These are phyloP conservation scores for Heliconius himera DNA, from an alignment of 1,140 invertebrate species.

Conservation along the genomic window DNA sequence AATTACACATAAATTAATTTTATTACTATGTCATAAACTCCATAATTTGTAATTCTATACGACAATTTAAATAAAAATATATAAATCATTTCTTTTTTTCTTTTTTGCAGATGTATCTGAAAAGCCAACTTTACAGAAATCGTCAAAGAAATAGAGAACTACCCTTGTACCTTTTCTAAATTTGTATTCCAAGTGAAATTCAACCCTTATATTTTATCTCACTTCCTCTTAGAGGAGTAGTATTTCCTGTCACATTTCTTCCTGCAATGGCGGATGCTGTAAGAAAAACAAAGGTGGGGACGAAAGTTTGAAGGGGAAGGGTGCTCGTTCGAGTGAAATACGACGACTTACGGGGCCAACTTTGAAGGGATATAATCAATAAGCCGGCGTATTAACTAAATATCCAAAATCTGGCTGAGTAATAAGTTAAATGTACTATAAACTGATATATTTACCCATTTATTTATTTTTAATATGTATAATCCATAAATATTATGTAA, in stretches of 20 bases:
- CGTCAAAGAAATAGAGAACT: not conserved
- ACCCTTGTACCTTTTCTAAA: slow-evolving; percentile 43
- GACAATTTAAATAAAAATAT: not conserved
- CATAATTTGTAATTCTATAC: not conserved
- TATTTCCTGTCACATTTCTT: slow-evolving; percentile 37
- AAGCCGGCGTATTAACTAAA: slow-evolving; percentile 16
- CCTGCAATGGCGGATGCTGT: slow-evolving; percentile 67
- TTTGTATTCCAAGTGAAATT: slow-evolving; percentile 49
- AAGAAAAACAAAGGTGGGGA: slow-evolving; percentile 40
- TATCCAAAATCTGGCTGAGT: not conserved
- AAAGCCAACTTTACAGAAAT: not conserved
- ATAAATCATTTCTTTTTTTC: not conserved
- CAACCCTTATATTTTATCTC: slow-evolving; percentile 42
- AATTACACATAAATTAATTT: slow-evolving; percentile 28
- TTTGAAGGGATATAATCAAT: slow-evolving; percentile 44
- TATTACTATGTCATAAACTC: slow-evolving; percentile 5
- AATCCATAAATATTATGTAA: not conserved
- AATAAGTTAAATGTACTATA: not conserved
- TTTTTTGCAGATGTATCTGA: not conserved
- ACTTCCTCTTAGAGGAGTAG: slow-evolving; percentile 32
- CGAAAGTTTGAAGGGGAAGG: slow-evolving; percentile 44
- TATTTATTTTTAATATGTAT: not conserved
- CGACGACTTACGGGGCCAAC: slow-evolving; percentile 44
- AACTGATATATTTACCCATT: not conserved
- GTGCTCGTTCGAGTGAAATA: slow-evolving; percentile 44